Percentiles rank a stretch among this genome's conserved stretches.
phyloP scores from a whole-genome alignment of 2,113 vertebrate species.

The Leuciscus idus region DNA sequence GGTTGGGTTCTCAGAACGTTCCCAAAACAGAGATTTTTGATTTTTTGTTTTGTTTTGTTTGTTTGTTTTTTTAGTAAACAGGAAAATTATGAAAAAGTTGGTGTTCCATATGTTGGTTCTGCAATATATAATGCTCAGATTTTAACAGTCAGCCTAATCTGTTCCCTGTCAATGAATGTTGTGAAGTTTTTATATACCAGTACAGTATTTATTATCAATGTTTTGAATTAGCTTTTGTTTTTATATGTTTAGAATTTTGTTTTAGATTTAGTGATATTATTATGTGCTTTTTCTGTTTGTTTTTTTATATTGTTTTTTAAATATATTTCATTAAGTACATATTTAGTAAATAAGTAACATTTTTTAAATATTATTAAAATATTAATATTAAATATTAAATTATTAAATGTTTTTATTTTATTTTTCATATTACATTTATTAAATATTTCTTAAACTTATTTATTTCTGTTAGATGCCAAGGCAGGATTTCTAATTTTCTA shows the following conservation, averaged over 20 bases:
- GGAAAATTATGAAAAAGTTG: not conserved
- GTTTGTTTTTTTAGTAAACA: not conserved
- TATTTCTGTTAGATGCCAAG: not conserved
- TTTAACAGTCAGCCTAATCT: not conserved
- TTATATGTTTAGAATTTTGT: no score
- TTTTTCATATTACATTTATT: not conserved
- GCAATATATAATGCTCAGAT: not conserved
- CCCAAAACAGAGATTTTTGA: not conserved
- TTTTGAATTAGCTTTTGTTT: no score
- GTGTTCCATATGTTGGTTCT: not conserved
- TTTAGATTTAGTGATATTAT: not conserved
- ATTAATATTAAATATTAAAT: not conserved
- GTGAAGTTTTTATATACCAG: not conserved
- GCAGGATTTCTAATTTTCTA: not conserved
- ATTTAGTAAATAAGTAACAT: no score
- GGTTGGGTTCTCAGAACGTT: not conserved
- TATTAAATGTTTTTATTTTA: no score
- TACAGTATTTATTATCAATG: no score
- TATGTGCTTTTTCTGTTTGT: not conserved
- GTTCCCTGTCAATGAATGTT: not conserved
- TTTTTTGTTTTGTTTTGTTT: not conserved
- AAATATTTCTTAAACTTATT: not conserved
- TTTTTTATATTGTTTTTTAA: not conserved
- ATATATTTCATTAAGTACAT: no score
- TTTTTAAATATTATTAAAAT: not conserved